Evolutionary conservation across 2,797 vertebrate species (phyloP).

Genomic region (Rachycentron canadum): DNA sequence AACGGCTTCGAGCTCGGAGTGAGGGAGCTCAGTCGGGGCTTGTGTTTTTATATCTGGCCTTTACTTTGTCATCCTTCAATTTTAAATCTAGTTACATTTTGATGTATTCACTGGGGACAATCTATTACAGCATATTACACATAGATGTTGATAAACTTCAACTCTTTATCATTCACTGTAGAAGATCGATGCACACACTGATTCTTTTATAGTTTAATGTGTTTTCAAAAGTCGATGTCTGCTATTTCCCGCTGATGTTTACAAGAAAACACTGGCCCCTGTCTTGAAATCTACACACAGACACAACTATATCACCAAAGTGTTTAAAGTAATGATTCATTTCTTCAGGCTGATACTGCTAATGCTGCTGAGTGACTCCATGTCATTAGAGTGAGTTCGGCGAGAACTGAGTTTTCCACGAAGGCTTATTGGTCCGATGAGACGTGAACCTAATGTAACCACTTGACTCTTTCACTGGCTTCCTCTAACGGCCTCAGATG

Average conservation of each 20-base stretch:
- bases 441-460: conserved; percentile 41
- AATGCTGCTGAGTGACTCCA: conserved; percentile 1
- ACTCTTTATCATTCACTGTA: not conserved
- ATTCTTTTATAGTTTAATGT: not conserved
- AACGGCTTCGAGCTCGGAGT: conserved; percentile 13
- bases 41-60: not conserved
- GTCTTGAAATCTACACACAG: not conserved
- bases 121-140: too few species aligned
- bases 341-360: not conserved
- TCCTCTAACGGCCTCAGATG: conserved; percentile 30
- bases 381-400: conserved; percentile 21
- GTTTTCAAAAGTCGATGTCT: not conserved
- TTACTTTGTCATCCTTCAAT: conserved; percentile 9
- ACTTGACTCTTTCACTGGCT: conserved; percentile 19
- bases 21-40: conserved; percentile 11
- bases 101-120: too few species aligned
- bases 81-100: not conserved
- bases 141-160: too few species aligned
- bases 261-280: not conserved
- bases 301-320: not conserved
- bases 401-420: not conserved
- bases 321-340: not conserved
- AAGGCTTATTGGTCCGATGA: conserved; percentile 2
- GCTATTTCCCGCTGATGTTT: not conserved
- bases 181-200: not conserved